These are phyloP conservation scores for Chaetoderma sp. DNA, from an alignment of 2,888 invertebrate species.

Conservation along the genomic window DNA sequence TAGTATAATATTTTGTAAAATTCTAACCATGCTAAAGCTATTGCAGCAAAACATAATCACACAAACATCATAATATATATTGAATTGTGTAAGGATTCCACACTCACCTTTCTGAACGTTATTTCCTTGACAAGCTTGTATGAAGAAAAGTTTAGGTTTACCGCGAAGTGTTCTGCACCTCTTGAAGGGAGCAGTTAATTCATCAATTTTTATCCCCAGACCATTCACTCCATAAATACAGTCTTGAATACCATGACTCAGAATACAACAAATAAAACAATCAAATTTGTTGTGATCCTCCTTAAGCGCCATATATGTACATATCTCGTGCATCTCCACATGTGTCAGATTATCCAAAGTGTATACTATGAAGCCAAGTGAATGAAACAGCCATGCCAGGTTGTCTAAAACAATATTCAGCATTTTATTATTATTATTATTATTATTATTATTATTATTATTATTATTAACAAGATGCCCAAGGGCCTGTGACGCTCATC, in stretches of 20 bases:
- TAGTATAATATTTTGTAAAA: too few species aligned
- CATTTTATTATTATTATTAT: too few species aligned
- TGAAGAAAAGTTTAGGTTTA: constrained; percentile 66
- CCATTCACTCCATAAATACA: constrained; percentile 54
- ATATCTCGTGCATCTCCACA: constrained; percentile 38
- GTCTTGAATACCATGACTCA: constrained; percentile 56
- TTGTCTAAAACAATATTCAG: constrained; percentile 49
- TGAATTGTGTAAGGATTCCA: too few species aligned
- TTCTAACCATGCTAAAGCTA: too few species aligned
- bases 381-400: constrained; percentile 43
- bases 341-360: constrained; percentile 43
- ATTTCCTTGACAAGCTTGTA: constrained; percentile 63
- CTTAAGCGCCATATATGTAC: constrained; percentile 36
- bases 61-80: too few species aligned
- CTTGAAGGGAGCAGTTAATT: constrained; percentile 47
- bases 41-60: too few species aligned
- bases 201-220: constrained; percentile 37
- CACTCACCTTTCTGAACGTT: constrained; percentile 52
- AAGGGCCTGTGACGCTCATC: too few species aligned
- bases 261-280: constrained; percentile 60
- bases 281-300: constrained; percentile 54
- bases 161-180: constrained; percentile 51
- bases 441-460: too few species aligned
- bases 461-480: too few species aligned
- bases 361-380: constrained; percentile 46